Evolutionary conservation across 2,888 invertebrate genomes (phyloP), one percentile per base, ranked within the genome.

Genomic region (Sminthurides aquaticus): DNA sequence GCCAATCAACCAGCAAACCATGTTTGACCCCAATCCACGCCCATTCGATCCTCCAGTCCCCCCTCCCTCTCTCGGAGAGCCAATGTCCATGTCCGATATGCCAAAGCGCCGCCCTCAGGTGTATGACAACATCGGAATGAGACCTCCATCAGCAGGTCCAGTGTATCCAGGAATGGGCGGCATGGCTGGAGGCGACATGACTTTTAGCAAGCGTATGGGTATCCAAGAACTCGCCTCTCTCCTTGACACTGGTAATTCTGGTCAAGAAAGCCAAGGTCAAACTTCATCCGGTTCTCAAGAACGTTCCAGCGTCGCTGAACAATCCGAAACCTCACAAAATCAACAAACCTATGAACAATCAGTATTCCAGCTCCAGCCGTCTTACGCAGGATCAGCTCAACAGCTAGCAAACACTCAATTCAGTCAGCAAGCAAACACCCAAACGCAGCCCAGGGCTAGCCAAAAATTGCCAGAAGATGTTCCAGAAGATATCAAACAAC

Each of bases 401-500:
- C 59, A 58, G 22, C n/a, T 64, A 1, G 11, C 58, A 1, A 64
- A 64, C 22, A 64, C 22, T 34, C 59, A 59, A n/a, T 59, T 59
- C 24, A 52, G 20, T 20, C 59, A 54, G 5, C 43, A 52, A 34
- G 2, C 25, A 1, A 60, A 43, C 22, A 20, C 26, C 1, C 26
- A n/a, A n/a, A 11, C 24, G 29, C 26, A 1, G 18, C 3, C 18
- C 18, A 49, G 2, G 8, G 29, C 43, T 20, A 27, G 57, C 5
- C 49, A 57, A 0, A 68, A 71, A 34, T 75, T 92, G 54, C 92
- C 92, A 15, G 91, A 90, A 75, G 91, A 92, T 81, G 91, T 91
- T 3, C 92, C 92, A 2, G 91, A 90, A 71, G 91, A 92, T 75
- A 82, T 92, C 56, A 83, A 91, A 49, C 85, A 90, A 76, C 91